Evolutionary conservation across 1,140 invertebrate species (phyloP), one percentile per base, ranked within the genome.

Genomic region (Agrypnia vestita): DNA sequence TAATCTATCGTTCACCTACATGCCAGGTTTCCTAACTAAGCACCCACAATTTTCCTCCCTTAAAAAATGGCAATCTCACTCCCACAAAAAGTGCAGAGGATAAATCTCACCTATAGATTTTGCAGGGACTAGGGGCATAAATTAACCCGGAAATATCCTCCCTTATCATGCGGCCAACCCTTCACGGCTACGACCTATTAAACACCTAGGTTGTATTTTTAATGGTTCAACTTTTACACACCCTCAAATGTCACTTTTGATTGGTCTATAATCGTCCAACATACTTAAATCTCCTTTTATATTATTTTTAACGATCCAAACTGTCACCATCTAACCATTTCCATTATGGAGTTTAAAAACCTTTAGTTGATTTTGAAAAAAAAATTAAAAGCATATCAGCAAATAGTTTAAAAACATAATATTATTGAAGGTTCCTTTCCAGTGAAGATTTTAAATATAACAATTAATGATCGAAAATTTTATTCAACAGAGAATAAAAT

Each of bases 121-220:
- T 35, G 25, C 67, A 4, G 11, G 35, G n/a, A 15, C 67, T 25
- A 15, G 44, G 46, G 67, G 67, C 17, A 71, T 71, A 71, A 71
- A 71, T 71, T 71, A 71, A 71, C 67, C 67, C 47, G 0, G 17
- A 71, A 51, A 51, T 51, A 49, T 21, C 47, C n/a, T 12, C 19
- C 67, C 25, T 21, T 21, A 49, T 71, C 15, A 12, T 13, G 19
- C 46, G 9, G 17, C 21, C 19, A 53, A 71, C 67, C 61, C 3
- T 43, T 64, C 61, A 43, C 55, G 21, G 55, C 55, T 59, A 25
- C 13, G 19, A 64, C 61, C 25, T 12, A 25, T 12, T 12, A 51
- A 51, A 51, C 49, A 51, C 49, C 11, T 15, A 3, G 3, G 55
- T 15, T n/a, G 17, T 17, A 3, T 59, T 17, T 17, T 15, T 10